These are phyloP conservation scores for Geotrypetes seraphini DNA, from an alignment of 2,797 vertebrate species.

Conservation along the genomic window DNA sequence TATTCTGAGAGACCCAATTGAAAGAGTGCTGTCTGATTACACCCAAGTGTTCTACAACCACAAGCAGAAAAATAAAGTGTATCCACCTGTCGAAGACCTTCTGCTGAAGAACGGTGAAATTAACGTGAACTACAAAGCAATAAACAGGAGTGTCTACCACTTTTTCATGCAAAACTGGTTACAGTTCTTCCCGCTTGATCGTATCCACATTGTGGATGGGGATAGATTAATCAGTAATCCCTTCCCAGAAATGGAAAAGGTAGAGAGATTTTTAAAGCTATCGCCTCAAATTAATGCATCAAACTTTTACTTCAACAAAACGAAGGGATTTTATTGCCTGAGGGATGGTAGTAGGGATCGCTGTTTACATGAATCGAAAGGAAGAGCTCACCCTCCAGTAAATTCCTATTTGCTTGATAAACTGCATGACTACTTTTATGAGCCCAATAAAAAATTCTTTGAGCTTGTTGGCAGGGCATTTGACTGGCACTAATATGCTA, in stretches of 20 bases:
- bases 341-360: slow-evolving; percentile 77
- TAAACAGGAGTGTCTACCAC: slow-evolving; percentile 89
- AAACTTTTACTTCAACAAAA: slow-evolving; percentile 96
- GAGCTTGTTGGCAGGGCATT: slow-evolving; percentile 85
- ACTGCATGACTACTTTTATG: slow-evolving; percentile 78
- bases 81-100: slow-evolving; percentile 76
- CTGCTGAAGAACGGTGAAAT: slow-evolving; percentile 75
- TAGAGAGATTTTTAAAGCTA: slow-evolving; percentile 79
- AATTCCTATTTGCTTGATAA: slow-evolving; percentile 69
- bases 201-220: slow-evolving; percentile 85
- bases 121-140: slow-evolving; percentile 85
- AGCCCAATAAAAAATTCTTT: slow-evolving; percentile 89
- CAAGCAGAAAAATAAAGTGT: slow-evolving; percentile 82
- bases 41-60: slow-evolving; percentile 96
- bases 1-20: slow-evolving; percentile 87
- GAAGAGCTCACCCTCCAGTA: slow-evolving; percentile 78
- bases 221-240: slow-evolving; percentile 84
- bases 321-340: slow-evolving; percentile 93
- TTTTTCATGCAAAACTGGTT: slow-evolving; percentile 88
- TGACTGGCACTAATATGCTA: slow-evolving; percentile 78
- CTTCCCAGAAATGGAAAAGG: slow-evolving; percentile 81
- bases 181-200: slow-evolving; percentile 69
- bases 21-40: slow-evolving; percentile 92
- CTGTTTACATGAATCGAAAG: slow-evolving; percentile 91
- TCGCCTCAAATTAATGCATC: slow-evolving; percentile 80